phyloP scores from a whole-genome alignment of 2,797 vertebrate species.

The Gephyroberyx darwinii region DNA sequence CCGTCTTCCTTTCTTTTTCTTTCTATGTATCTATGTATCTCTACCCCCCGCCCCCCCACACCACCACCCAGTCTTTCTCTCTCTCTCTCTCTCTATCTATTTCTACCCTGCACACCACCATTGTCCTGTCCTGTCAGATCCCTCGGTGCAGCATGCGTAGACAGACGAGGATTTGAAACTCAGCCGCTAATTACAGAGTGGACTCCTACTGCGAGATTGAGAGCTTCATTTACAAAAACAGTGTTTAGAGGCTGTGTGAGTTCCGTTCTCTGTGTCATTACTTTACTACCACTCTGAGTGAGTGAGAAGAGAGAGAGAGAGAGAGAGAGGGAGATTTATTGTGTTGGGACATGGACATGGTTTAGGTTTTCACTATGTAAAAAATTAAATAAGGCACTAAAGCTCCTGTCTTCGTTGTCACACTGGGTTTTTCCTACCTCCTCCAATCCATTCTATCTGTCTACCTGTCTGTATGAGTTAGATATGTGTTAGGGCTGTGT shows the following conservation, averaged over 20 bases:
- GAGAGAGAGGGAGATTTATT: constrained; percentile 8
- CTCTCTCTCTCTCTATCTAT: constrained; percentile 39
- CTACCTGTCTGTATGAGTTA: constrained; percentile 29
- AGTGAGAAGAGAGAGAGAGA: constrained; percentile 1
- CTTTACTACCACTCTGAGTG: constrained; percentile 7
- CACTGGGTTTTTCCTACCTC: constrained; percentile 7
- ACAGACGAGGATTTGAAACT: constrained; percentile 50
- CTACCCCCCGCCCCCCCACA: constrained; percentile 32
- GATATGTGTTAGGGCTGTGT: constrained; percentile 24
- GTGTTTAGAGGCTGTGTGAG: constrained; percentile 48
- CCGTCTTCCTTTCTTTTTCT: constrained; percentile 30
- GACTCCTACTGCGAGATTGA: constrained; percentile 58
- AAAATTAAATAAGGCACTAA: constrained; percentile 14
- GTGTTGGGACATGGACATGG: constrained; percentile 11
- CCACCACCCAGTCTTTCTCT: constrained; percentile 27
- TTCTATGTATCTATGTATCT: constrained; percentile 38
- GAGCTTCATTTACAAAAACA: constrained; percentile 49
- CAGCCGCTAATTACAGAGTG: constrained; percentile 61
- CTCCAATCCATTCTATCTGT: constrained; percentile 21
- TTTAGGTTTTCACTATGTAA: constrained; percentile 23
- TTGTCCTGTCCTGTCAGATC: constrained; percentile 37
- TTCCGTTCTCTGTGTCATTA: constrained; percentile 36
- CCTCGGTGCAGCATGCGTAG: constrained; percentile 37
- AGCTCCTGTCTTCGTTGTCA: background rate
- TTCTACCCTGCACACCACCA: constrained; percentile 31